A percentile compares a stretch with the other conserved stretches of the same genome.
These are phyloP conservation scores for Oryctes rhinoceros DNA, from an alignment of 1,140 invertebrate genomes.

Conservation along the genomic window DNA sequence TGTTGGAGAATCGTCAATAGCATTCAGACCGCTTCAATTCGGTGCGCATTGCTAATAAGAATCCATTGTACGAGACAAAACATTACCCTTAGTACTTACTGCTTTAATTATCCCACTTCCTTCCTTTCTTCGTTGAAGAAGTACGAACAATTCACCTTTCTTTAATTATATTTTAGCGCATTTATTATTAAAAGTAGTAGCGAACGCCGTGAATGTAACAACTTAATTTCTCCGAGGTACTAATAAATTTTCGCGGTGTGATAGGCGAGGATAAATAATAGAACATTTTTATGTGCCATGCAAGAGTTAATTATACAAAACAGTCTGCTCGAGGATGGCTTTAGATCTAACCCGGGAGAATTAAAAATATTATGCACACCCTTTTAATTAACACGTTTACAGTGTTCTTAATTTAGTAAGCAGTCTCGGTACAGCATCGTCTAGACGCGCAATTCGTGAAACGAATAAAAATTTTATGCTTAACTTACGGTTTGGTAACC, in stretches of 20 bases:
- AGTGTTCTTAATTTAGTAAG: slow-evolving; percentile 26
- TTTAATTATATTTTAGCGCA: slow-evolving; percentile 28
- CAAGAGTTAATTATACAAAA: slow-evolving; percentile 34
- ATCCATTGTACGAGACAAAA: too few species aligned
- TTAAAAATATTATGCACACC: slow-evolving; percentile 32
- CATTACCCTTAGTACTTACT: neutral
- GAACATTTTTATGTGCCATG: slow-evolving; percentile 34
- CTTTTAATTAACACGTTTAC: slow-evolving; percentile 35
- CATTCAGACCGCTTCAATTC: too few species aligned
- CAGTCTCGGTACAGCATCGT: neutral
- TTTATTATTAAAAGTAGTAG: slow-evolving; percentile 27
- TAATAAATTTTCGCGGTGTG: slow-evolving; percentile 8
- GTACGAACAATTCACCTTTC: slow-evolving; percentile 4
- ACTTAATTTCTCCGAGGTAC: slow-evolving; percentile 29
- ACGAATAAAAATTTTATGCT: slow-evolving; percentile 10
- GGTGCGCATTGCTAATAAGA: too few species aligned
- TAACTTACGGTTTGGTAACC: neutral
- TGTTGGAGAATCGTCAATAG: too few species aligned
- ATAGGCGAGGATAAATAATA: slow-evolving; percentile 24
- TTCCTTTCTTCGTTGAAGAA: neutral
- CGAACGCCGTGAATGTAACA: neutral
- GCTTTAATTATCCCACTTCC: neutral
- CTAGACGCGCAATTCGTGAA: neutral
- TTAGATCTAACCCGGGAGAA: slow-evolving; percentile 15
- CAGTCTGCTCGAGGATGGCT: slow-evolving; percentile 22